Evolutionary conservation across 2,797 vertebrate genomes (phyloP).

Genomic region (Xerus rutilus): DNA sequence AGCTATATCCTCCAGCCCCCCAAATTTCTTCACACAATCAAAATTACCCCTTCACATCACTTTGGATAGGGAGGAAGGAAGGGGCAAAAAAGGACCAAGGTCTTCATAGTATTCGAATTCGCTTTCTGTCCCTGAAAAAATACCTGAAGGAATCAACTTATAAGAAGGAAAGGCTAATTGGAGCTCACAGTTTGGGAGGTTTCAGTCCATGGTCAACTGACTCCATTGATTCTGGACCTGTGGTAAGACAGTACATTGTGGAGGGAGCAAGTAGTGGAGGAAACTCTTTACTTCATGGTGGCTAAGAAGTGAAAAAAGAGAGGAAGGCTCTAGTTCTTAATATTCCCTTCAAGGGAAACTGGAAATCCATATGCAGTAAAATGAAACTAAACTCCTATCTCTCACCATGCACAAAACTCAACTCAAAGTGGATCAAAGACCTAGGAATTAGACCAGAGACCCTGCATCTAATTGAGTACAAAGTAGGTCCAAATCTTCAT

Average conservation of each 20-base stretch:
- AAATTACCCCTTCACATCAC: background rate
- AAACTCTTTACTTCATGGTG: background rate
- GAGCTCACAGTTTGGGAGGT: background rate
- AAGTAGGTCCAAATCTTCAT: no score
- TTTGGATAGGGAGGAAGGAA: background rate
- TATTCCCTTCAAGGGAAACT: background rate
- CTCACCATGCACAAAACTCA: no score
- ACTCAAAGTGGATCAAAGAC: no score
- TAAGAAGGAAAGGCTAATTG: background rate
- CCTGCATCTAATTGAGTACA: no score
- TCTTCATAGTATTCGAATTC: background rate
- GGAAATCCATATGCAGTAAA: no score
- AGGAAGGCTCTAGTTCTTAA: background rate
- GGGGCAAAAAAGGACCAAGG: background rate
- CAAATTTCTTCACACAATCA: slow-evolving; percentile 19
- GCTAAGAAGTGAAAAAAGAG: background rate
- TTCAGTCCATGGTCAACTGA: background rate
- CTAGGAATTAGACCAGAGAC: no score
- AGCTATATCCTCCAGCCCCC: background rate
- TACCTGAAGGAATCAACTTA: background rate
- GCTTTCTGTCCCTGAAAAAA: background rate
- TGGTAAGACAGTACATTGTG: no score
- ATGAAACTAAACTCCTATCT: no score
- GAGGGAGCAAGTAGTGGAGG: background rate
- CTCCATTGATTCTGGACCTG: background rate